These are phyloP conservation scores for Torymus auratus DNA, from an alignment of 2,888 invertebrate genomes.

Conservation along the genomic window DNA sequence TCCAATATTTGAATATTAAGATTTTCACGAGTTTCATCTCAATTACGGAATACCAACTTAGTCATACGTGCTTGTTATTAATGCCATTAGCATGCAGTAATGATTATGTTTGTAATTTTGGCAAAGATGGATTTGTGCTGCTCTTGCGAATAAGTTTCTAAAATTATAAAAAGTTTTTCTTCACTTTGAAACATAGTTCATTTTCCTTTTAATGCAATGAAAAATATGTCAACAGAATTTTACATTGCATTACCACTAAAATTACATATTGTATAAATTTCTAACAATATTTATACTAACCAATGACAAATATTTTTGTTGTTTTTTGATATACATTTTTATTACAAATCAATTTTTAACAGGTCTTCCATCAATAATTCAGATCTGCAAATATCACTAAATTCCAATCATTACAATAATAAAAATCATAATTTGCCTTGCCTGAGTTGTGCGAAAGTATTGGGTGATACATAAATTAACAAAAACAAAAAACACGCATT, in stretches of 20 bases:
- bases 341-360: slow-evolving; percentile 12
- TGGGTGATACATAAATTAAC: slow-evolving; percentile 10
- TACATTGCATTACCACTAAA: neutral
- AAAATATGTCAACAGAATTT: neutral
- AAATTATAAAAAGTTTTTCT: too few relatives aligned
- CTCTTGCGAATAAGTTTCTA: too few relatives aligned
- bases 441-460: neutral
- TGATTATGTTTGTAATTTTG: too few relatives aligned
- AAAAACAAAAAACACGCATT: slow-evolving; percentile 9
- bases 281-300: too few relatives aligned
- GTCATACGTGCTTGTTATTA: too few relatives aligned
- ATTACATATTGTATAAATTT: too few relatives aligned
- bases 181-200: too few relatives aligned
- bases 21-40: too few relatives aligned
- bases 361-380: neutral
- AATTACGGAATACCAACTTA: too few relatives aligned
- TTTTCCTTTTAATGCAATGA: neutral
- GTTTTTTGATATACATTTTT: neutral
- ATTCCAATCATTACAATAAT: neutral
- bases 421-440: slow-evolving; percentile 31
- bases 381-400: slow-evolving; percentile 1
- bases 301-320: neutral
- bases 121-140: too few relatives aligned
- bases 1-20: too few relatives aligned
- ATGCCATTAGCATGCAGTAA: too few relatives aligned